Evolutionary conservation across 1,140 invertebrate genomes (phyloP).

Genomic region (Linepithema humile): DNA sequence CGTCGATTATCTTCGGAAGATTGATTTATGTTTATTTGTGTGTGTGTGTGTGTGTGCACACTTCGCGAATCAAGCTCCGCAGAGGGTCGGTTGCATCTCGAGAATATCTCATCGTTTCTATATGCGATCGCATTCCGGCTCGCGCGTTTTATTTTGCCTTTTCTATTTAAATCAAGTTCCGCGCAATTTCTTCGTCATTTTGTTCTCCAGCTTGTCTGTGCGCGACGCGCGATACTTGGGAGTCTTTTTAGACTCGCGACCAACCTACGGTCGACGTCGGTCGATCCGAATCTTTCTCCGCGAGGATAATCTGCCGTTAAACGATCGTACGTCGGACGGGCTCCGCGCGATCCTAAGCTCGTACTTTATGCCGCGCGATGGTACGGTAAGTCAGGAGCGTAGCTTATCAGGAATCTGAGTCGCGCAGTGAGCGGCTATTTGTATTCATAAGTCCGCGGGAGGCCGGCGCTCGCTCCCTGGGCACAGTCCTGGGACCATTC

Average conservation of each 20-base stretch:
- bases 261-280: slow-evolving; percentile 49
- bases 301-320: slow-evolving; percentile 81
- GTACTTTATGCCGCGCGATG: slow-evolving; percentile 67
- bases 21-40: neutral
- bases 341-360: slow-evolving; percentile 38
- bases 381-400: slow-evolving; percentile 64
- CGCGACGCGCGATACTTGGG: neutral
- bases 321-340: slow-evolving; percentile 70
- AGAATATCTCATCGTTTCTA: neutral
- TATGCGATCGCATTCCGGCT: neutral
- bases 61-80: neutral
- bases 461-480: slow-evolving; percentile 81
- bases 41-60: too few relatives aligned
- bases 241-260: neutral
- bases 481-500: slow-evolving; percentile 48
- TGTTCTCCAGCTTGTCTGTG: neutral
- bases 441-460: slow-evolving; percentile 85
- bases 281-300: slow-evolving; percentile 63
- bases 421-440: slow-evolving; percentile 84
- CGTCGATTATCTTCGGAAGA: neutral
- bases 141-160: neutral
- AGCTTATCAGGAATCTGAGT: slow-evolving; percentile 84
- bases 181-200: neutral
- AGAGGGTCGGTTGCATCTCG: neutral
- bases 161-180: neutral